Conservation (phyloP, 2,797 vertebrate genomes). For the Lates japonicus region DNA sequence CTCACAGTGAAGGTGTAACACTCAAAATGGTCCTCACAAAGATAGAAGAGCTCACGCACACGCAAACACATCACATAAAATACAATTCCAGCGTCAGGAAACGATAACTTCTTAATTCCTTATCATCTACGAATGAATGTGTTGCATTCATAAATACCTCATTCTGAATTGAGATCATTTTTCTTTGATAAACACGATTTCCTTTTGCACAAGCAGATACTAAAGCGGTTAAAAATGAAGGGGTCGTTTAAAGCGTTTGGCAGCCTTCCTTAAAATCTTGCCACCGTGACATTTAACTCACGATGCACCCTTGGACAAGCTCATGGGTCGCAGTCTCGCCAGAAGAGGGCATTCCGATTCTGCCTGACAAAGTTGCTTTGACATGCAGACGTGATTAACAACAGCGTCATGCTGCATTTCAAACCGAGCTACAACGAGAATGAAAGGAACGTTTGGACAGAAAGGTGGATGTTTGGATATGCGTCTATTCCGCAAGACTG, state of each 20-base stretch:
- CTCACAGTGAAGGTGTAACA: neutral
- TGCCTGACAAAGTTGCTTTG: conserved; percentile 84
- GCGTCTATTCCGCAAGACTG: conserved; percentile 20
- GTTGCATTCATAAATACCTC: neutral
- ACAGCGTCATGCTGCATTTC: conserved; percentile 65
- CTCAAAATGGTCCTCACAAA: neutral
- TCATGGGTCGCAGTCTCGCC: conserved; percentile 80
- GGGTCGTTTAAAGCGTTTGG: neutral
- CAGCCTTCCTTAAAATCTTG: conserved; percentile 7
- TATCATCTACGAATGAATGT: neutral
- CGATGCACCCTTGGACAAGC: conserved; percentile 50
- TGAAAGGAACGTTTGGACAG: conserved; percentile 43
- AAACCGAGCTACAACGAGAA: conserved; percentile 55
- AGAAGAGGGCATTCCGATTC: conserved; percentile 89
- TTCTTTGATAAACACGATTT: neutral
- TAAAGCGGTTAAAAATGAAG: neutral
- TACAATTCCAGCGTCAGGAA: neutral
- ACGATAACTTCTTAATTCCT: neutral
- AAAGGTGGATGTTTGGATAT: conserved; percentile 66
- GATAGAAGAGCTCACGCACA: neutral
- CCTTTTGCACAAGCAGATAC: neutral
- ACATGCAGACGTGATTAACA: conserved; percentile 80
- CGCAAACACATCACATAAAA: neutral
- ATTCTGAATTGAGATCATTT: neutral
- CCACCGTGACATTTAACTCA: conserved; percentile 35